A percentile compares a stretch with the other conserved stretches of the same genome.
phyloP scores from a whole-genome alignment of 2,797 vertebrate genomes.

The Pseudomugil gertrudae region DNA sequence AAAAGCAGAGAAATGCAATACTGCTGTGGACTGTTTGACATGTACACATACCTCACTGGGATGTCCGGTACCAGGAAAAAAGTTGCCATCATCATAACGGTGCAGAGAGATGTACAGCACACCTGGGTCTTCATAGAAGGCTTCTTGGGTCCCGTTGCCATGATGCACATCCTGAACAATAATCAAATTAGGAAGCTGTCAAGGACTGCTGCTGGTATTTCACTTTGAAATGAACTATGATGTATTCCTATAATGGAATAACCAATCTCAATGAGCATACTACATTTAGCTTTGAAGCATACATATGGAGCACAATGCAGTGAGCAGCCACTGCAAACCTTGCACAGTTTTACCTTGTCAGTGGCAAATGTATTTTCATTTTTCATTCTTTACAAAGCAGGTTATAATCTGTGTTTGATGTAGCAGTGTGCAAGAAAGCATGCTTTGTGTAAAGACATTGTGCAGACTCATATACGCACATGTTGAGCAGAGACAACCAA shows the following conservation, averaged over 20 bases:
- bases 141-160: slow-evolving; percentile 90
- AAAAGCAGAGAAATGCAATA: too few relatives aligned
- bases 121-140: slow-evolving; percentile 90
- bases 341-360: slow-evolving; percentile 9
- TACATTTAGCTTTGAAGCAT: neutral
- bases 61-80: slow-evolving; percentile 89
- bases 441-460: slow-evolving; percentile 21
- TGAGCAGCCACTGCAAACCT: slow-evolving; percentile 13
- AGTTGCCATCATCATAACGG: slow-evolving; percentile 87
- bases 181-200: slow-evolving; percentile 23
- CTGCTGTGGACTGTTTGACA: too few relatives aligned
- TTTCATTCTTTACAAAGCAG: slow-evolving; percentile 23
- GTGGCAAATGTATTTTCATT: slow-evolving; percentile 13
- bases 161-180: slow-evolving; percentile 91
- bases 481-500: slow-evolving; percentile 52
- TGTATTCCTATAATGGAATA: neutral
- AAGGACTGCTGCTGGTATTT: neutral
- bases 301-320: neutral
- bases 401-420: slow-evolving; percentile 34
- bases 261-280: neutral
- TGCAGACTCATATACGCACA: slow-evolving; percentile 43
- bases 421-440: slow-evolving; percentile 32
- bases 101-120: slow-evolving; percentile 95
- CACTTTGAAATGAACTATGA: neutral
- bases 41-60: slow-evolving; percentile 83